Evolutionary conservation across 2,888 invertebrate genomes (phyloP), one percentile per base, ranked within the genome.

Genomic region (Sinentomon sp.): DNA sequence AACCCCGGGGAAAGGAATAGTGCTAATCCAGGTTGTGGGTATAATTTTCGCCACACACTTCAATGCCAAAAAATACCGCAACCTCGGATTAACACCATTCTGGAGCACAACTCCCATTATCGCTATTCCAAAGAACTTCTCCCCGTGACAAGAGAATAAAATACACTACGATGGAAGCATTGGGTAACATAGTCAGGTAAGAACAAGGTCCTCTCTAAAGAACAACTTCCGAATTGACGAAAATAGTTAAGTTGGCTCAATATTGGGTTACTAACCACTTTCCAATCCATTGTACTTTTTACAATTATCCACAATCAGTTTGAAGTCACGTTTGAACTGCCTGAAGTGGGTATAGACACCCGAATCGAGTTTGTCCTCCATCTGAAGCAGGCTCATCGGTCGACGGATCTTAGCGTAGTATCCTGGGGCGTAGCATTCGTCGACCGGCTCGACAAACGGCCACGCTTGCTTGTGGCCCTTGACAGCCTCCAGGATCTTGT

Each of bases 391-490:
- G 53, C 82, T 80, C 80, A 85, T 83, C 1, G 85, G 85, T 41
- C 68, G 60, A 32, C 55, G 50, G 32, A 67, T 62, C 28, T 64
- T 59, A 36, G 62, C 60, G 45, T 63, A 64, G 44, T 66, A 66
- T 52, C 76, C 73, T 1, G 87, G 85, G 1, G 85, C 85, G 50
- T 76, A 78, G 48, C 78, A 76, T 50, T 85, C 83, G 46, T 83
- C 78, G 2, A 87, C 85, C 0, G 85, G 78, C 49, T 83, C 80
- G 50, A 76, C 63, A 54, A 89, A 87, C 1, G 85, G 85, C 85
- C 85, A 87, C 1, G 85, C 80, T 51, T 87, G 83, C 35, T 75
- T 69, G 50, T 85, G 82, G 45, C 72, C 69, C 47, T 75, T 77
- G 23, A 87, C 64, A 46, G 72, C 67, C 50, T 82, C 77, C 35